Conservation (phyloP, 2,113 vertebrate species). For the Strix aluco region DNA sequence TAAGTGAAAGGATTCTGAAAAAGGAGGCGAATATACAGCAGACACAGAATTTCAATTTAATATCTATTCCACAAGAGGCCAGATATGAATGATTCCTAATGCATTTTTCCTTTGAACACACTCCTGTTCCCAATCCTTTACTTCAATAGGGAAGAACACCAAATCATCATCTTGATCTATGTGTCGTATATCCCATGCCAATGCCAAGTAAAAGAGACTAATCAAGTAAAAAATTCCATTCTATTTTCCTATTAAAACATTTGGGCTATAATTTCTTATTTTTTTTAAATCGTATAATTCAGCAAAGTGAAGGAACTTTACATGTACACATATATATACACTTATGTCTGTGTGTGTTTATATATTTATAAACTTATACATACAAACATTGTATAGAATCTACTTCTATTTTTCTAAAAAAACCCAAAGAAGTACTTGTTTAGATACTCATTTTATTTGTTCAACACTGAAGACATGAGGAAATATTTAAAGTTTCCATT, state of each 20-base stretch:
- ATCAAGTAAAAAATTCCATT: background rate
- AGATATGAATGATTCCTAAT: background rate
- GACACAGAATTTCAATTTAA: background rate
- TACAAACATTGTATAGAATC: background rate
- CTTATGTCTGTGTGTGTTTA: background rate
- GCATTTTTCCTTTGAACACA: background rate
- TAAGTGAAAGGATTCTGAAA: constrained; percentile 1
- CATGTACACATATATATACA: too few relatives aligned
- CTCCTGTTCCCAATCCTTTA: background rate
- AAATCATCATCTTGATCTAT: background rate
- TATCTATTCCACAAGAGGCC: background rate
- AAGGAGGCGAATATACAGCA: background rate
- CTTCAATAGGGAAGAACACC: background rate
- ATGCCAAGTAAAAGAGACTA: background rate
- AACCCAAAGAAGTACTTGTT: rapidly evolving
- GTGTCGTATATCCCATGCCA: background rate
- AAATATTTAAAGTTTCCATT: background rate
- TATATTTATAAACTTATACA: background rate
- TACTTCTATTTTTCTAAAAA: background rate
- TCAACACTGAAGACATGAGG: background rate
- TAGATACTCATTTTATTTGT: background rate
- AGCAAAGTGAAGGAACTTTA: background rate
- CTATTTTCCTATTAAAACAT: background rate
- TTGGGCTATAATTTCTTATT: background rate
- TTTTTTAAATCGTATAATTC: background rate